phyloP scores from a whole-genome alignment of 1,140 invertebrate genomes.

The Cecropterus lyciades region DNA sequence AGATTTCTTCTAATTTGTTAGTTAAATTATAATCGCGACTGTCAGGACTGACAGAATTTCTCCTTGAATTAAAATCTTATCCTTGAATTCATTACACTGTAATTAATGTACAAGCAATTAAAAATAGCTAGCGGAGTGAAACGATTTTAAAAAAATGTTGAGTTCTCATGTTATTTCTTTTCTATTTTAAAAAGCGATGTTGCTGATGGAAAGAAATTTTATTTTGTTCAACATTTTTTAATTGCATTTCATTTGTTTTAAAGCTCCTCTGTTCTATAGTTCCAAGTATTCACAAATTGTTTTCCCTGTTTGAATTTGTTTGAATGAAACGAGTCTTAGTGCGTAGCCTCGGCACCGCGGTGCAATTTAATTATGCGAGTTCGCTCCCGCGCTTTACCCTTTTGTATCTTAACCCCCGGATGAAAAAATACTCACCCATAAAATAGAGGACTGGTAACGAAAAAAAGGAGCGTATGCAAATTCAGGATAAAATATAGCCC shows the following conservation, averaged over 20 bases:
- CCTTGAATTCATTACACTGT: constrained; percentile 27
- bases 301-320: not conserved
- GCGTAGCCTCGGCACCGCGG: constrained; percentile 37
- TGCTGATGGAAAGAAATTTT: not conserved
- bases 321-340: not conserved
- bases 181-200: not conserved
- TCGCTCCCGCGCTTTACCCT: constrained; percentile 81
- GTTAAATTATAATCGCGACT: constrained; percentile 77
- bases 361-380: constrained; percentile 84
- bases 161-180: too few species aligned
- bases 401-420: constrained; percentile 84
- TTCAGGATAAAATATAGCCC: constrained; percentile 86
- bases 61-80: constrained; percentile 48
- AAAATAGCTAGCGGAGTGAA: constrained; percentile 3
- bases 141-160: not conserved
- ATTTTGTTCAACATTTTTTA: too few species aligned
- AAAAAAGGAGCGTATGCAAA: constrained; percentile 85
- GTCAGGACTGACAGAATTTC: constrained; percentile 62
- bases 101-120: constrained; percentile 21
- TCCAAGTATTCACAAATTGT: not conserved
- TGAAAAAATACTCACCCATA: constrained; percentile 84
- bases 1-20: constrained; percentile 83
- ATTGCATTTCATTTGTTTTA: not conserved
- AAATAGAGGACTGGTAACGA: constrained; percentile 81
- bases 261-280: not conserved